Base-by-base conservation (phyloP, 2,888 invertebrate genomes). In the Acronicta aceris region DNA sequence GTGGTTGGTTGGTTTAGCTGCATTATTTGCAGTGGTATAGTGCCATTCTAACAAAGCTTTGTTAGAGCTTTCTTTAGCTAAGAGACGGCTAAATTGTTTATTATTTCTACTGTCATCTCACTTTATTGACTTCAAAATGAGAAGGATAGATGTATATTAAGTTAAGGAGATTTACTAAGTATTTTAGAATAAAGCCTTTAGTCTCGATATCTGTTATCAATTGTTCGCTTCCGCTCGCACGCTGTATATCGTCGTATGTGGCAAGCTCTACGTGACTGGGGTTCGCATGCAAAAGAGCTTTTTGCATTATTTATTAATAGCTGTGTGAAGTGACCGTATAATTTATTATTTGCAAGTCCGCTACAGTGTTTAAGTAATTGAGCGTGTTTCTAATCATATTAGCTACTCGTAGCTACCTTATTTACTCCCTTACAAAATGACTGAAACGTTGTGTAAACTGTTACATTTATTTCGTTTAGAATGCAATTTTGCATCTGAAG, bases 251-350 rank as follows among this genome's bases (percentile, higher is more conserved):
- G 21, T 67, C 68, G 71, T 66, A 74, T 70, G 70, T 69, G 77
- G 64, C 7, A 5, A 38, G 36, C 33, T 30, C 61, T 69, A 78
- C 81, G 80, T 82, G 82, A 80, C 78, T 63, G 41, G 74, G 59
- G 74, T 72, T 66, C 64, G 76, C 69, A 75, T 79, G 81, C 76
- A 74, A 78, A 77, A 43, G 27, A 59, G 66, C 63, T 80, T 79
- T 83, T 82, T 83, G 79, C 81, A 83, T 86, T 74, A 72, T 74
- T 65, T 81, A 85, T 82, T 80, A 78, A 81, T 81, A 80, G 79
- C 76, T 74, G 79, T 83, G 84, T 80, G 72, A 81, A 81, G 76
- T 68, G 65, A 71, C 59, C 65, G 68, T 65, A 61, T 71, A 68
- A 75, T 74, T 76, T 71, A 73, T 73, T 65, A 63, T 63, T 70